Base-by-base conservation (phyloP, 2,888 invertebrate species). In the Poecilus cupreus region DNA sequence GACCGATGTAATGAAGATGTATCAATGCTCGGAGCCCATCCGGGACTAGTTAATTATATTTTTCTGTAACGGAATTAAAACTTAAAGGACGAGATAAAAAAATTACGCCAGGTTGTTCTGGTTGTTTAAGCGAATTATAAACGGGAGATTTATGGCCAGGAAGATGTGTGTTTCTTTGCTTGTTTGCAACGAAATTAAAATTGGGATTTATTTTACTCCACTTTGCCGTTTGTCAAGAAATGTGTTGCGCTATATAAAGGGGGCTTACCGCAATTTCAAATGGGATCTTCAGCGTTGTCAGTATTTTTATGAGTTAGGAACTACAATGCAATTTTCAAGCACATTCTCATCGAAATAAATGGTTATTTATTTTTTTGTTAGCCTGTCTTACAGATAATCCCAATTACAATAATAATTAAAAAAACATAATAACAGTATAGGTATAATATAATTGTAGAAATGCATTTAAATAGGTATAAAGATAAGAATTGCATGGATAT, bases 61-160 rank as follows among this genome's bases (percentile, higher is more conserved):
- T 76, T 77, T 60, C 77, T 77, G 60, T 77, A 49, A 46, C 64
- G 64, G 43, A 77, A 77, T 77, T 77, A 77, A 77, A 77, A 46
- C 43, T 60, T 60, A 77, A 74, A 77, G 60, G 77, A 46, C 51
- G 60, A 43, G 77, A 77, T 77, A 60, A 77, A 77, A 76, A 77
- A 77, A 60, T 49, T 75, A 75, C 26, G 18, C 26, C n/a, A 24
- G 51, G 24, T 75, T 75, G 75, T 75, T 51, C 24, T 32, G 32
- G 24, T 68, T 49, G 75, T 51, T 75, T 75, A 51, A 75, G 32
- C 75, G 51, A 75, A 75, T 75, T 75, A 75, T 51, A 32, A 24
- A 16, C 8, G 20, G 16, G n/a, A 26, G 75, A 75, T 75, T 75
- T 75, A 75, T 16, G 26, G 24, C 32, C 13, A 10, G 26, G 26